These are phyloP conservation scores for Drosophila mettleri DNA, from an alignment of 2,888 invertebrate species.

Conservation along the genomic window DNA sequence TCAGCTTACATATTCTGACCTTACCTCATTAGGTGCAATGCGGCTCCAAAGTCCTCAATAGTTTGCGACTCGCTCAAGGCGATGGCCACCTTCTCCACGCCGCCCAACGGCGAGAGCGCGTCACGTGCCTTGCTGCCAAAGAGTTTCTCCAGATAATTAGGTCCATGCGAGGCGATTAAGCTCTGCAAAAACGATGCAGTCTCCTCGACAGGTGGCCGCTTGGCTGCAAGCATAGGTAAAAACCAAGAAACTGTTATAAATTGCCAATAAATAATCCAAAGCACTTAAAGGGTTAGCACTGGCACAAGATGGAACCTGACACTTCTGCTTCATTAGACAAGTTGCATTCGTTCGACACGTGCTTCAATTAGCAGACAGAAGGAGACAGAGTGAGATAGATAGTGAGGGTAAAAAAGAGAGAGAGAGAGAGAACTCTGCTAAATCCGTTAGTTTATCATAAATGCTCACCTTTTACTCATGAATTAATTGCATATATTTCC, in stretches of 20 bases:
- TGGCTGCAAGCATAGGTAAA: conserved; percentile 88
- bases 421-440: not conserved
- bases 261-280: conserved; percentile 28
- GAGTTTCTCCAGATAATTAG: conserved; percentile 97
- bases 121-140: conserved; percentile 98
- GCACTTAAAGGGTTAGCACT: not conserved
- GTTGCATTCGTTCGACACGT: not conserved
- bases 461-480: not conserved
- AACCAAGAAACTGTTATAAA: conserved; percentile 20
- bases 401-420: not conserved
- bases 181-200: conserved; percentile 98
- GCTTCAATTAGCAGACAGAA: not conserved
- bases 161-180: conserved; percentile 96
- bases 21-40: conserved; percentile 85
- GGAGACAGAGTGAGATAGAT: not conserved
- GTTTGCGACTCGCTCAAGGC: conserved; percentile 97
- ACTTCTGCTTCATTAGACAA: not conserved
- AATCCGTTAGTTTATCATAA: not conserved
- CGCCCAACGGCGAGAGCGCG: conserved; percentile 95
- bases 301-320: not conserved
- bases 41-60: conserved; percentile 92
- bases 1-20: conserved; percentile 25
- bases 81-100: conserved; percentile 97
- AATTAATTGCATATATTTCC: not conserved
- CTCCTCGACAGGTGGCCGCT: conserved; percentile 98